phyloP scores from a whole-genome alignment of 2,113 vertebrate genomes.

The Procavia capensis region DNA sequence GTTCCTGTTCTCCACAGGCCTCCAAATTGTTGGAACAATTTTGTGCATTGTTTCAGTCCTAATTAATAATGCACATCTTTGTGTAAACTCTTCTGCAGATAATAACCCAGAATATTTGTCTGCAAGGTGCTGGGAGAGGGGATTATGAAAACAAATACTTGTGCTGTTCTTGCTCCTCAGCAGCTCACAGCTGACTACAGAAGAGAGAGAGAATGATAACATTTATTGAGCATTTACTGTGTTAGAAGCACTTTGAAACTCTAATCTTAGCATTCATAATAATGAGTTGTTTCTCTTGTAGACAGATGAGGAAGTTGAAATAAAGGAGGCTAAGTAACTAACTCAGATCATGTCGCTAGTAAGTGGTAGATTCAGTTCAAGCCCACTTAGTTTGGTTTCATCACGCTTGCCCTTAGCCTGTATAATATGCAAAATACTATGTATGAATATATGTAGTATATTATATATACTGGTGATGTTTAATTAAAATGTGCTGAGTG shows the following conservation, averaged over 20 bases:
- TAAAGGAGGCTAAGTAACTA: slow-evolving; percentile 27
- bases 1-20: not conserved
- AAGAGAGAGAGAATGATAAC: slow-evolving; percentile 44
- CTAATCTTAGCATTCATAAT: not conserved
- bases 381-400: not conserved
- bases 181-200: not conserved
- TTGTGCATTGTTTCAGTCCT: not conserved
- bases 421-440: not conserved
- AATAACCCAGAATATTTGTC: not conserved
- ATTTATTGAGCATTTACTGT: not conserved
- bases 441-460: too few relatives aligned
- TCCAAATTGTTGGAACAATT: not conserved
- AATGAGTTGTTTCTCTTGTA: not conserved
- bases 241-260: not conserved
- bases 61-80: slow-evolving; percentile 34
- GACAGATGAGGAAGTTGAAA: not conserved
- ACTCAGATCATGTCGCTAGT: not conserved
- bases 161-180: not conserved
- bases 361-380: not conserved
- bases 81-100: not conserved
- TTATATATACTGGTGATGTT: not conserved
- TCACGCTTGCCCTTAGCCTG: not conserved
- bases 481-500: slow-evolving; percentile 22
- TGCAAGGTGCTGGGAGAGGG: not conserved
- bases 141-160: not conserved